These are phyloP conservation scores for Stegastes partitus DNA, from an alignment of 2,113 vertebrate genomes.

Conservation along the genomic window DNA sequence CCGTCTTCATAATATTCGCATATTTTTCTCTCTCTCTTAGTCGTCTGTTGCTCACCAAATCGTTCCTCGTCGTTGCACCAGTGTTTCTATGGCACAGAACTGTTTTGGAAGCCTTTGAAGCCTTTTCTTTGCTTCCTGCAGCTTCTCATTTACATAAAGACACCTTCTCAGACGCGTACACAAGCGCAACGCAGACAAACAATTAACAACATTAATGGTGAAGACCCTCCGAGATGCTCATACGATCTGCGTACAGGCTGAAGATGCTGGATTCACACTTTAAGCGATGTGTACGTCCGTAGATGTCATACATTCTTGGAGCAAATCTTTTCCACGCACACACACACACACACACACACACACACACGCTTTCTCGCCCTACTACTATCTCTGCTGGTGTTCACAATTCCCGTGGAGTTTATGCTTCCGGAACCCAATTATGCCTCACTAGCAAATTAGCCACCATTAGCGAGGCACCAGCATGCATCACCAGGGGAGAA, in stretches of 20 bases:
- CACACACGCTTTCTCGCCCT: background rate
- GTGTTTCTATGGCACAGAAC: constrained; percentile 8
- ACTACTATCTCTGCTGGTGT: constrained; percentile 60
- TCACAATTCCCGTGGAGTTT: constrained; percentile 67
- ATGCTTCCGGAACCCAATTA: constrained; percentile 81
- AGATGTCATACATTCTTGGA: constrained; percentile 15
- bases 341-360: constrained; percentile 31
- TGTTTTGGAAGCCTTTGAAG: constrained; percentile 52
- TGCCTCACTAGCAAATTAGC: constrained; percentile 81
- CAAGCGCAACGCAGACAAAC: constrained; percentile 2
- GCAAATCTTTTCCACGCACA: constrained; percentile 3
- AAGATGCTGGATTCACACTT: constrained; percentile 16
- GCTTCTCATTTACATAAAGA: constrained; percentile 65
- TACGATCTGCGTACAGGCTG: constrained; percentile 9
- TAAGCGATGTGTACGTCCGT: constrained; percentile 18
- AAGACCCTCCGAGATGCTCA: constrained; percentile 14
- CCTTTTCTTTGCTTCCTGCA: constrained; percentile 48
- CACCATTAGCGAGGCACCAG: constrained; percentile 72
- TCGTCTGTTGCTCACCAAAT: constrained; percentile 12
- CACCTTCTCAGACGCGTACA: constrained; percentile 10
- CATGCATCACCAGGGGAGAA: constrained; percentile 71
- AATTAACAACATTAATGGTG: constrained; percentile 30
- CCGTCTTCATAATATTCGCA: background rate
- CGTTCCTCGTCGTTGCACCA: background rate
- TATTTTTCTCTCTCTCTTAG: background rate